These are phyloP conservation scores for Paralichthys olivaceus DNA, from an alignment of 2,113 vertebrate genomes.

Conservation along the genomic window DNA sequence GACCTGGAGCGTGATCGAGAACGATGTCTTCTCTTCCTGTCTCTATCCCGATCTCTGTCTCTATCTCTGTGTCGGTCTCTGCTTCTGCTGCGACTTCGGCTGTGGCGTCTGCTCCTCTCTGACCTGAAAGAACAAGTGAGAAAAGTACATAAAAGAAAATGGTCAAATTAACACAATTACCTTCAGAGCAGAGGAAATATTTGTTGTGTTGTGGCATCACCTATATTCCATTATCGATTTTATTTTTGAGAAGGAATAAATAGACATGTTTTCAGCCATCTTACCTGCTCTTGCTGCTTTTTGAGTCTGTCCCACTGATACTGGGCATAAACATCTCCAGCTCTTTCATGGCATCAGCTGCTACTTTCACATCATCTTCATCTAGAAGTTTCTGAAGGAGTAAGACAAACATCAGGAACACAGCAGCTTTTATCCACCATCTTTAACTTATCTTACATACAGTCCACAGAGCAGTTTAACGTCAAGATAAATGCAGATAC, in stretches of 20 bases:
- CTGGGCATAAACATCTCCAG: conserved; percentile 96
- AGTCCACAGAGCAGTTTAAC: too few relatives aligned
- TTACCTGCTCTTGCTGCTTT: conserved; percentile 85
- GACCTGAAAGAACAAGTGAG: conserved; percentile 44
- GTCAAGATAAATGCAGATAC: too few relatives aligned
- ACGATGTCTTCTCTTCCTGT: conserved; percentile 80
- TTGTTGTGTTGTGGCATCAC: not conserved
- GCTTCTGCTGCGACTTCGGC: conserved; percentile 86
- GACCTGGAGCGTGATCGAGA: conserved; percentile 85
- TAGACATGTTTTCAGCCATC: not conserved
- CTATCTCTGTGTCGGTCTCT: conserved; percentile 79
- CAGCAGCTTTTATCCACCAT: not conserved
- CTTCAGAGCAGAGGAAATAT: not conserved
- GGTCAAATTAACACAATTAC: too few relatives aligned
- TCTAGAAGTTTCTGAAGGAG: conserved; percentile 86
- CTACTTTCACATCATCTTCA: conserved; percentile 96
- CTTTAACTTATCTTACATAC: too few relatives aligned
- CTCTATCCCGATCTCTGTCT: conserved; percentile 73
- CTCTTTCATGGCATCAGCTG: conserved; percentile 93
- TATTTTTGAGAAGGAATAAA: not conserved
- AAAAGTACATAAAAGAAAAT: not conserved
- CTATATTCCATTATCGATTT: not conserved
- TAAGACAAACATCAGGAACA: not conserved
- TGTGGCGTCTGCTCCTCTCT: conserved; percentile 76
- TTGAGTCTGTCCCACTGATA: conserved; percentile 77